Conservation (phyloP, 2,113 vertebrate genomes). For the Eulacestoma nigropectus region DNA sequence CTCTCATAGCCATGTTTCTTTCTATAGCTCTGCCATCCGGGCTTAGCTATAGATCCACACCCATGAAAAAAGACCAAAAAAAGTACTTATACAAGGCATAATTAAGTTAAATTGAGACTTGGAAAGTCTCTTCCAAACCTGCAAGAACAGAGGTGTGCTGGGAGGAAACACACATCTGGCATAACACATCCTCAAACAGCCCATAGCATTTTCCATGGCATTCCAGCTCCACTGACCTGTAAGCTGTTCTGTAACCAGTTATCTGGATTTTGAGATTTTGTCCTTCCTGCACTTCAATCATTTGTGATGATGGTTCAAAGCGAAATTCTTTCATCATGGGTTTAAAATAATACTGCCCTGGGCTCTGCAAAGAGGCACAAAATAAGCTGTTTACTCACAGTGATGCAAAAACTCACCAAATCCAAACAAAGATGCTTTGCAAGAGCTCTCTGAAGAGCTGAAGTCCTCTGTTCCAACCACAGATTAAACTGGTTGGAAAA, state of each 20-base stretch:
- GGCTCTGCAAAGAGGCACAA: constrained; percentile 80
- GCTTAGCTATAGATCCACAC: neutral
- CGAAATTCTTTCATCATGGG: constrained; percentile 99
- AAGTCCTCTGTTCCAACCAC: neutral
- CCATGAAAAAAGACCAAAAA: neutral
- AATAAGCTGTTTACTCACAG: neutral
- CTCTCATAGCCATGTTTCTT: neutral
- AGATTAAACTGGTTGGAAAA: neutral
- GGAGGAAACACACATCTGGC: neutral
- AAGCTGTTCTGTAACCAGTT: constrained; percentile 89
- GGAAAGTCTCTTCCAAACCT: neutral
- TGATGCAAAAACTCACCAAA: neutral
- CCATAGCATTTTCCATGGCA: accelerated
- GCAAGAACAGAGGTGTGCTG: neutral
- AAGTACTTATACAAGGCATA: neutral
- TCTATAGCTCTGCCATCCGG: neutral
- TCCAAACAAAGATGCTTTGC: neutral
- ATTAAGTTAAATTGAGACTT: neutral
- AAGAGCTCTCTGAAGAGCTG: neutral
- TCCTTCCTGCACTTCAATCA: constrained; percentile 95
- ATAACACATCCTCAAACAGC: neutral
- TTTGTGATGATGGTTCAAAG: constrained; percentile 93
- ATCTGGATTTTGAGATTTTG: constrained; percentile 89
- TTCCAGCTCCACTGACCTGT: constrained; percentile 70
- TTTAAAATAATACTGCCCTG: constrained; percentile 97